Percentiles rank a stretch among this genome's conserved stretches.
These are phyloP conservation scores for Leguminivora glycinivorella DNA, from an alignment of 1,140 invertebrate genomes.

Conservation along the genomic window DNA sequence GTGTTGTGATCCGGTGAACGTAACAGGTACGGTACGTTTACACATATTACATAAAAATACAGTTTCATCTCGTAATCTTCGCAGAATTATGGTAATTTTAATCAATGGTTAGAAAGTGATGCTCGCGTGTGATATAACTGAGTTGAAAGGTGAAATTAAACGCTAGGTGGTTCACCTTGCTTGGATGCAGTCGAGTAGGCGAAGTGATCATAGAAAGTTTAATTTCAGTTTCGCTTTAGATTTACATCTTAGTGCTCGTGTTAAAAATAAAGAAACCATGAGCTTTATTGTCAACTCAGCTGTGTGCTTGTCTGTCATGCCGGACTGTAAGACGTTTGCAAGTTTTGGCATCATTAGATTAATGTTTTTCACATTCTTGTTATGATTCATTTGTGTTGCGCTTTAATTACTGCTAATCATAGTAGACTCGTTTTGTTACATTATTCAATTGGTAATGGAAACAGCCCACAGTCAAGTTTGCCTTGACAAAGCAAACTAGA, in stretches of 20 bases:
- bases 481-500: background rate
- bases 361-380: background rate
- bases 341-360: constrained; percentile 23
- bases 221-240: constrained; percentile 49
- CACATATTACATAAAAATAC: constrained; percentile 10
- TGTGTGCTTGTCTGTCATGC: constrained; percentile 57
- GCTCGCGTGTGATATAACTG: constrained; percentile 57
- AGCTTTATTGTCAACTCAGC: constrained; percentile 54
- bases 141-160: constrained; percentile 72
- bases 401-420: constrained; percentile 13
- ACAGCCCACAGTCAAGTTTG: background rate
- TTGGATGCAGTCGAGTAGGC: constrained; percentile 35
- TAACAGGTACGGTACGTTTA: background rate
- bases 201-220: constrained; percentile 57
- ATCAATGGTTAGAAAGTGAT: constrained; percentile 62
- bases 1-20: background rate
- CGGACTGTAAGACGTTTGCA: constrained; percentile 54
- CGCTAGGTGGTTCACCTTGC: constrained; percentile 60
- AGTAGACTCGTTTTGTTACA: background rate
- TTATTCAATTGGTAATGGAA: background rate
- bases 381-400: background rate
- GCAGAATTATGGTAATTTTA: constrained; percentile 33
- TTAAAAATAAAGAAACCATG: constrained; percentile 44
- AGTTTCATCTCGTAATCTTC: constrained; percentile 26
- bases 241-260: constrained; percentile 33